A percentile compares a stretch with the other conserved stretches of the same genome.
phyloP scores from a whole-genome alignment of 2,797 vertebrate genomes.

The Huso huso region DNA sequence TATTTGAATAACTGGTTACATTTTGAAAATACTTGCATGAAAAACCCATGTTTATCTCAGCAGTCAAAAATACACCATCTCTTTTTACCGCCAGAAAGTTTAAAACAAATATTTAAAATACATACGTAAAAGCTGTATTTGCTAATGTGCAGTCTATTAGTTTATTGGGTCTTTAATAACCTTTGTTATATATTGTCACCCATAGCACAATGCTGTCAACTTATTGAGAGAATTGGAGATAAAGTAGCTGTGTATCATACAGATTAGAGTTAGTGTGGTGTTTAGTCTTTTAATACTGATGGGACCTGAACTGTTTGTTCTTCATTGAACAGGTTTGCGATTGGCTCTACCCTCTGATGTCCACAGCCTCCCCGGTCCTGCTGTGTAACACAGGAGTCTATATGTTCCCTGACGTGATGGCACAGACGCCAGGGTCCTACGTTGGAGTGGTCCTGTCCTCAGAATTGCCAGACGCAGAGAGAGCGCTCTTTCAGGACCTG shows the following conservation, averaged over 20 bases:
- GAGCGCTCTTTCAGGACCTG: constrained; percentile 77
- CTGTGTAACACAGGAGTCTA: constrained; percentile 86
- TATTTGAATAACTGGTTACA: too few relatives aligned
- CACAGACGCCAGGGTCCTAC: constrained; percentile 72
- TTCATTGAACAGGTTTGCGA: constrained; percentile 76
- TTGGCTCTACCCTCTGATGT: constrained; percentile 91
- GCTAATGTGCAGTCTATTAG: too few relatives aligned
- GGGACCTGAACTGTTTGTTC: neutral
- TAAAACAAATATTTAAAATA: too few relatives aligned
- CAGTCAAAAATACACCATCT: too few relatives aligned
- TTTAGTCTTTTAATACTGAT: neutral
- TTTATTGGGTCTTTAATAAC: too few relatives aligned
- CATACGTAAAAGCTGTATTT: too few relatives aligned
- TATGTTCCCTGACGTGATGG: constrained; percentile 95
- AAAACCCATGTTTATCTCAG: too few relatives aligned
- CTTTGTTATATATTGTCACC: too few relatives aligned
- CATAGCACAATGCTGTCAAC: neutral
- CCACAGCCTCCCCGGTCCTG: constrained; percentile 80
- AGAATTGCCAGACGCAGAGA: constrained; percentile 72
- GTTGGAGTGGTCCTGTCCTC: constrained; percentile 91
- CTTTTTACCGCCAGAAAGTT: too few relatives aligned
- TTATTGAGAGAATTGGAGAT: neutral
- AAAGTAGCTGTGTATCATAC: neutral
- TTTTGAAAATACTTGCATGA: too few relatives aligned
- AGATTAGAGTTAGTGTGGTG: neutral